Conservation (phyloP, 2,113 vertebrate species). For the Piliocolobus tephrosceles region DNA sequence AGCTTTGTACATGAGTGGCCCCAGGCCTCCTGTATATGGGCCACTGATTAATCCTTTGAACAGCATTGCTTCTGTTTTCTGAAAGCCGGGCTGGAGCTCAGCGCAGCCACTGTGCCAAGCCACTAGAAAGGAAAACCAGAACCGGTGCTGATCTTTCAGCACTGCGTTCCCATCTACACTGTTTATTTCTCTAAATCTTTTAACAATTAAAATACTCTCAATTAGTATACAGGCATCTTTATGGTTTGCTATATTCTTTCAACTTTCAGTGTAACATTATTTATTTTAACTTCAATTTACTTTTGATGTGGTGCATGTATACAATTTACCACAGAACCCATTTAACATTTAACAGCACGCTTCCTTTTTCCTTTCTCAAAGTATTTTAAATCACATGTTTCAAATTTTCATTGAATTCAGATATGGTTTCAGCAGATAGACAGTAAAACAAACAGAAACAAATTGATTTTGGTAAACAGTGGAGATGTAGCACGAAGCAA, state of each 20-base stretch:
- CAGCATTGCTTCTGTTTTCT: slow-evolving; percentile 65
- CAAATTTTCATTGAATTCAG: slow-evolving; percentile 72
- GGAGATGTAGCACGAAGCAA: slow-evolving; percentile 63
- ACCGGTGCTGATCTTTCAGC: slow-evolving; percentile 57
- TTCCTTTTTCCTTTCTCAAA: slow-evolving; percentile 71
- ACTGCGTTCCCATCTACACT: slow-evolving; percentile 64
- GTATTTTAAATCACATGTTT: slow-evolving; percentile 69
- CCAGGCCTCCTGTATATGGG: slow-evolving; percentile 25
- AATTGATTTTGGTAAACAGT: slow-evolving; percentile 70
- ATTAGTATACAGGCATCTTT: slow-evolving; percentile 80
- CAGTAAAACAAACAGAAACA: slow-evolving; percentile 77
- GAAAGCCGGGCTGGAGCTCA: slow-evolving; percentile 41
- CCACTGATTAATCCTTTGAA: slow-evolving; percentile 74
- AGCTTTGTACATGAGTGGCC: not conserved
- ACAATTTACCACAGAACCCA: slow-evolving; percentile 72
- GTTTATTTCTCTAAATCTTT: slow-evolving; percentile 80
- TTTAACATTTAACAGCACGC: slow-evolving; percentile 73
- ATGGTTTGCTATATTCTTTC: slow-evolving; percentile 79
- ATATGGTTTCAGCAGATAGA: slow-evolving; percentile 71
- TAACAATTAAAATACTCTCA: slow-evolving; percentile 79
- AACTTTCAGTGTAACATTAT: slow-evolving; percentile 80
- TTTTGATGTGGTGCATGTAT: slow-evolving; percentile 80
- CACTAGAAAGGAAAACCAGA: slow-evolving; percentile 78
- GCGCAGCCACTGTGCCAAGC: slow-evolving; percentile 56
- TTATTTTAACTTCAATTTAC: slow-evolving; percentile 78